These are phyloP conservation scores for Hedychridium roseum DNA, from an alignment of 2,888 invertebrate species.

Conservation along the genomic window DNA sequence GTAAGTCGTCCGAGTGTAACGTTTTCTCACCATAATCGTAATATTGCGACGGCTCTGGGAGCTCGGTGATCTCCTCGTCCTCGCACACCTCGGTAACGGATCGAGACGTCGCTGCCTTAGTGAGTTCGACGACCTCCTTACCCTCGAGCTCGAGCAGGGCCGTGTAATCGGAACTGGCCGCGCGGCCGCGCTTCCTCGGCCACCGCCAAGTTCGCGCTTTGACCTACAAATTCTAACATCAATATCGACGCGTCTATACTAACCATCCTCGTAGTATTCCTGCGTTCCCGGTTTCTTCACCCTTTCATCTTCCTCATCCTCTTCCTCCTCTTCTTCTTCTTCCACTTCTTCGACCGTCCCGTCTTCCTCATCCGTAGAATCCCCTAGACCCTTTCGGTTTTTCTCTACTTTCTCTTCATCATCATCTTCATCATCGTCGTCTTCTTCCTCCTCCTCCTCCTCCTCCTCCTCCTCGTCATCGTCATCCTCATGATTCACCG, in stretches of 20 bases:
- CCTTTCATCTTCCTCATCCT: constrained; percentile 34
- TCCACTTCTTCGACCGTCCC: constrained; percentile 21
- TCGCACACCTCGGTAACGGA: constrained; percentile 30
- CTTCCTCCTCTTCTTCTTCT: constrained; percentile 23
- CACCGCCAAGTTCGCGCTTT: constrained; percentile 17
- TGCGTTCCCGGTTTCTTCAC: constrained; percentile 22
- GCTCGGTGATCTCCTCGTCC: constrained; percentile 30
- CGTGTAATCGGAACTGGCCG: constrained; percentile 20
- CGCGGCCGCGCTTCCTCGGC: constrained; percentile 18
- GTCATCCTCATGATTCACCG: constrained; percentile 8
- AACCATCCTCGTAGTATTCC: constrained; percentile 45
- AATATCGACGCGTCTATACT: constrained; percentile 34
- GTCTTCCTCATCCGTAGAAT: constrained; percentile 10
- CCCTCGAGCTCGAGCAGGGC: constrained; percentile 10
- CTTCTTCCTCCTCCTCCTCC: constrained; percentile 14
- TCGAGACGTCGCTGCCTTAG: constrained; percentile 11
- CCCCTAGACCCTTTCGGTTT: too few species aligned
- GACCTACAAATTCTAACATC: constrained; percentile 33
- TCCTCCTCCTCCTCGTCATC: constrained; percentile 14
- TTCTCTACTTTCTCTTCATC: constrained; percentile 16
- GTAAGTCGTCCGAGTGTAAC: too few species aligned
- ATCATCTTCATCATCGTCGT: constrained; percentile 26
- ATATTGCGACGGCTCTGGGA: constrained; percentile 38
- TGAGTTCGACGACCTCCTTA: constrained; percentile 11
- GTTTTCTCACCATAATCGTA: constrained; percentile 48